A percentile compares a stretch with the other conserved stretches of the same genome.
Conservation (phyloP, 2,888 invertebrate species). For the Amphipoea oculea region DNA sequence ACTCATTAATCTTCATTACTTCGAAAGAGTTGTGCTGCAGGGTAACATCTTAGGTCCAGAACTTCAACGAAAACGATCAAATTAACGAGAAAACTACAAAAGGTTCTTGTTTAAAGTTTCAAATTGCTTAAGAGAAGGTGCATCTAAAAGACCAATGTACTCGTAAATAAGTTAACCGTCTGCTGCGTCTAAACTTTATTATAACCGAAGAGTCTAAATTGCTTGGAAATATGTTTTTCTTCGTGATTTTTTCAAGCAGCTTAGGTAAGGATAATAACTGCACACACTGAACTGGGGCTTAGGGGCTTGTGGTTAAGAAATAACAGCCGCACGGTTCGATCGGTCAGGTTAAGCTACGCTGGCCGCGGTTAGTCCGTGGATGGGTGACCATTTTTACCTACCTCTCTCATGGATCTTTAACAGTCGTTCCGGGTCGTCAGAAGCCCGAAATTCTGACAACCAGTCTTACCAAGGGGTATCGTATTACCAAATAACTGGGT, state of each 20-base stretch:
- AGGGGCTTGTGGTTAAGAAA: not conserved
- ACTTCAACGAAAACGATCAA: not conserved
- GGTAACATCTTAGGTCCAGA: not conserved
- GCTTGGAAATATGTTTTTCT: conserved; percentile 10
- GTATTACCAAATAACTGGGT: no score
- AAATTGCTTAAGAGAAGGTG: not conserved
- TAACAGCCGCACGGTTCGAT: not conserved
- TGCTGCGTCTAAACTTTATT: conserved; percentile 7
- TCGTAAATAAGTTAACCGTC: conserved; percentile 9
- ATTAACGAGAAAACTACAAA: not conserved
- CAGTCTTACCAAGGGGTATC: no score
- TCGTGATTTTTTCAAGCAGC: not conserved
- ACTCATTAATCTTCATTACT: not conserved
- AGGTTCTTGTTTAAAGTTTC: not conserved
- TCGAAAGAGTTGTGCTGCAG: not conserved
- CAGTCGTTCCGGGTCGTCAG: no score
- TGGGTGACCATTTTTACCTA: no score
- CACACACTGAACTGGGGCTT: not conserved
- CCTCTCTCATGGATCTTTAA: no score
- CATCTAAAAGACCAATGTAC: conserved; percentile 4
- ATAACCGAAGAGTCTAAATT: not conserved
- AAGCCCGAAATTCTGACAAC: no score
- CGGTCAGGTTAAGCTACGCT: not conserved
- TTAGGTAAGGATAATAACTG: not conserved
- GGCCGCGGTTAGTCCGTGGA: no score